Percentiles rank a stretch among this genome's conserved stretches.
phyloP scores from a whole-genome alignment of 2,888 invertebrate genomes.

The Morpho helenor region DNA sequence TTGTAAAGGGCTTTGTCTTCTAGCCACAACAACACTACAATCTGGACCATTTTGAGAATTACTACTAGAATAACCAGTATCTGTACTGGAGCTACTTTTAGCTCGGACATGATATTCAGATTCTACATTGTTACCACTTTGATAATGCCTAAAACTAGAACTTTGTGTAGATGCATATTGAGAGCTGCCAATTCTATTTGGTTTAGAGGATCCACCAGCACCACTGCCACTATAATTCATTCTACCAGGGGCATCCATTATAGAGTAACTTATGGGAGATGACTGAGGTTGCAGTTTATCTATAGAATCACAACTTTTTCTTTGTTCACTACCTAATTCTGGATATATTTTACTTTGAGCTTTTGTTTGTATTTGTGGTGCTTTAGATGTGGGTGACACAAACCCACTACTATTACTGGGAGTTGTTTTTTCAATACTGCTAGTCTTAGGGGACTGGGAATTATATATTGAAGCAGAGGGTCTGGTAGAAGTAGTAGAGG shows the following conservation, averaged over 20 bases:
- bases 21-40: slow-evolving; percentile 81
- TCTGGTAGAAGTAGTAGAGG: slow-evolving; percentile 71
- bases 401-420: slow-evolving; percentile 68
- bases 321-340: slow-evolving; percentile 78
- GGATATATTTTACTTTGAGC: slow-evolving; percentile 89
- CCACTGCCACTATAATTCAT: slow-evolving; percentile 80
- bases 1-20: slow-evolving; percentile 84
- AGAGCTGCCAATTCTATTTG: slow-evolving; percentile 68
- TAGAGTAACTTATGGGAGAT: slow-evolving; percentile 87
- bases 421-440: slow-evolving; percentile 56
- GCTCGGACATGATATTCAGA: slow-evolving; percentile 81
- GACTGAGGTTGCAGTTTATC: slow-evolving; percentile 80
- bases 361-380: slow-evolving; percentile 84
- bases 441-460: slow-evolving; percentile 62
- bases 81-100: slow-evolving; percentile 81
- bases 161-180: slow-evolving; percentile 74
- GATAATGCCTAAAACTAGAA: slow-evolving; percentile 81
- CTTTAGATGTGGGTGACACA: slow-evolving; percentile 75
- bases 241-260: slow-evolving; percentile 84
- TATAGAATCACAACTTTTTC: slow-evolving; percentile 77
- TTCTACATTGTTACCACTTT: slow-evolving; percentile 79
- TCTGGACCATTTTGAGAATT: slow-evolving; percentile 83
- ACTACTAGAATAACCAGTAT: slow-evolving; percentile 81
- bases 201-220: slow-evolving; percentile 67
- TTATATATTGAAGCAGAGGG: slow-evolving; percentile 65